A percentile compares a stretch with the other conserved stretches of the same genome.
These are phyloP conservation scores for Buathra laborator DNA, from an alignment of 2,888 invertebrate genomes.

Conservation along the genomic window DNA sequence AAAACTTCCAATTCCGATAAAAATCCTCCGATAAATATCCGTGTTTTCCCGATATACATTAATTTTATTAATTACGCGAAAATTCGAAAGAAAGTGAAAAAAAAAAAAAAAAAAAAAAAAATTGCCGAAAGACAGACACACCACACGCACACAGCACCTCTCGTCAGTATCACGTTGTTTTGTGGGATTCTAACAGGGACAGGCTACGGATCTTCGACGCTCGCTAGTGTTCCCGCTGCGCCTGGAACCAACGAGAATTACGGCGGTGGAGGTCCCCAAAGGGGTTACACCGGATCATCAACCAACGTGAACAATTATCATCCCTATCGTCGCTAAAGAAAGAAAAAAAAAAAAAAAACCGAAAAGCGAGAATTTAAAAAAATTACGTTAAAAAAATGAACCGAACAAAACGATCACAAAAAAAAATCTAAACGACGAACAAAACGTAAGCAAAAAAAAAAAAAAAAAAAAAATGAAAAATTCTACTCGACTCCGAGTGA, in stretches of 20 bases:
- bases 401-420: conserved; percentile 6
- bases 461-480: conserved; percentile 46
- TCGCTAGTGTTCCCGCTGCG: conserved; percentile 77
- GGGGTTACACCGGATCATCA: conserved; percentile 78
- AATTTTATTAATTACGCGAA: background rate
- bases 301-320: conserved; percentile 81
- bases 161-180: conserved; percentile 80
- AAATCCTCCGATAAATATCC: no score
- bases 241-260: conserved; percentile 79
- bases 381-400: conserved; percentile 20
- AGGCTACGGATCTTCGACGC: conserved; percentile 79
- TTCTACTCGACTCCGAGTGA: conserved; percentile 58
- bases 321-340: conserved; percentile 81
- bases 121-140: conserved; percentile 17
- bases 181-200: conserved; percentile 81
- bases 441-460: conserved; percentile 8
- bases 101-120: conserved; percentile 38
- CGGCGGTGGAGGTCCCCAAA: conserved; percentile 79
- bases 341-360: conserved; percentile 25
- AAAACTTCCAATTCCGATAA: background rate
- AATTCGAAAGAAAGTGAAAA: conserved; percentile 29
- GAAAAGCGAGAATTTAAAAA: background rate
- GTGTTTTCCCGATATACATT: background rate
- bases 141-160: conserved; percentile 55
- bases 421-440: conserved; percentile 34